Base-by-base conservation (phyloP, 1,140 invertebrate genomes). In the Apis laboriosa region DNA sequence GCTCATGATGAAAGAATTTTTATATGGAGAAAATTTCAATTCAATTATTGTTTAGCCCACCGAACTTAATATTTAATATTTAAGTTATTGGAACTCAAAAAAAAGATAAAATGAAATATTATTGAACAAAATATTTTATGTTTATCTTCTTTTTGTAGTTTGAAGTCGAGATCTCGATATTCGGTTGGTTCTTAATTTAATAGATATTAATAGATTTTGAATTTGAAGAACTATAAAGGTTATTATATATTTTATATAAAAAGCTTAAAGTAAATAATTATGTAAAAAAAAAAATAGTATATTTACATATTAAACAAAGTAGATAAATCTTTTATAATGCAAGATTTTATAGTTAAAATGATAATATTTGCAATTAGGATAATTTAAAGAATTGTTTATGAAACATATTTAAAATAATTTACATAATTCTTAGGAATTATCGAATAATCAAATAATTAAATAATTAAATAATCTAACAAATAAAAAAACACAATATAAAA, bases 31-130 rank as follows among this genome's bases (percentile, higher is more conserved):
- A 11, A 21, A 8, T 58, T 51, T 68, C 9, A 4, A 63, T 17
- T 56, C 17, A 17, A 56, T 56, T 56, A 9, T n/a, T 9, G 49
- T 61, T n/a, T 56, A 28, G 63, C 78, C 71, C 61, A 75, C 78
- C 78, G 78, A 80, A 64, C 28, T 66, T 66, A 56, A 56, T 56
- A 66, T 19, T 56, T 80, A 74, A 43, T 56, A 66, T 19, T 56
- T 80, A 74, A 43, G 49, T 24, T 51, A n/a, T 8, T 21, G 51
- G 28, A 55, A 21, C 34, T 24, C 15, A 24, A 78, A 17, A 28
- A 55, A 34, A 17, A 58, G 53, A 51, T 13, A 12, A 8, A 49
- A 13, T 49, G 11, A 34, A 51, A 49, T 19, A 5, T n/a, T n/a
- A 11, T 68, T 19, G 3, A 58, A 55, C 34, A n/a, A 71, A n/a